Conservation (phyloP, 2,888 invertebrate species). For the Euproctis similis region DNA sequence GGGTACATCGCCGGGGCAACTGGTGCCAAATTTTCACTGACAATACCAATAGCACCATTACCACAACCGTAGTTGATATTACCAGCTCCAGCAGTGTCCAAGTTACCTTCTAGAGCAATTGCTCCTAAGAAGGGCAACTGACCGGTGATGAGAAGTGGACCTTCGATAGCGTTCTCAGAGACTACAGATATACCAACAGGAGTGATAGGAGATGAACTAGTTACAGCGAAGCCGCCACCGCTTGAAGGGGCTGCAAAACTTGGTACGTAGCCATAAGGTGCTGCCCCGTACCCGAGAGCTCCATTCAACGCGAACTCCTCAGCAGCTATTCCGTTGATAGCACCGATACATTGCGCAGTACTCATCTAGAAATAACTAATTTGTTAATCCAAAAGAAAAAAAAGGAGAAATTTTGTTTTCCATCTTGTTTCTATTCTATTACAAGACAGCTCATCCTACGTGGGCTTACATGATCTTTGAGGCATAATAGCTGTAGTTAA, state of each 20-base stretch:
- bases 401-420: too few species aligned
- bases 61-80: conserved; percentile 38
- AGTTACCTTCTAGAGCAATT: conserved; percentile 23
- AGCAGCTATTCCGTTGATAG: conserved; percentile 11
- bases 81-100: conserved; percentile 33
- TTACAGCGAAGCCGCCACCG: conserved; percentile 24
- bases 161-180: conserved; percentile 29
- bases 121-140: conserved; percentile 27
- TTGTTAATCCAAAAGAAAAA: too few species aligned
- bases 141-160: conserved; percentile 21
- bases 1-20: conserved; percentile 7
- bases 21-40: conserved; percentile 19
- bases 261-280: conserved; percentile 2
- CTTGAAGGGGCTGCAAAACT: conserved; percentile 14
- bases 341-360: conserved; percentile 11
- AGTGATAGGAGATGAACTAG: conserved; percentile 30
- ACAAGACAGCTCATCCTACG: too few species aligned
- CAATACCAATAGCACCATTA: conserved; percentile 31
- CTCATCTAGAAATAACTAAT: conserved; percentile 7
- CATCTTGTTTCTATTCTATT: too few species aligned
- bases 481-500: too few species aligned
- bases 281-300: conserved; percentile 1
- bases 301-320: conserved; percentile 12
- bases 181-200: conserved; percentile 32
- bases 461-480: too few species aligned